Evolutionary conservation across 2,113 vertebrate genomes (phyloP).

Genomic region (Pogona vitticeps): DNA sequence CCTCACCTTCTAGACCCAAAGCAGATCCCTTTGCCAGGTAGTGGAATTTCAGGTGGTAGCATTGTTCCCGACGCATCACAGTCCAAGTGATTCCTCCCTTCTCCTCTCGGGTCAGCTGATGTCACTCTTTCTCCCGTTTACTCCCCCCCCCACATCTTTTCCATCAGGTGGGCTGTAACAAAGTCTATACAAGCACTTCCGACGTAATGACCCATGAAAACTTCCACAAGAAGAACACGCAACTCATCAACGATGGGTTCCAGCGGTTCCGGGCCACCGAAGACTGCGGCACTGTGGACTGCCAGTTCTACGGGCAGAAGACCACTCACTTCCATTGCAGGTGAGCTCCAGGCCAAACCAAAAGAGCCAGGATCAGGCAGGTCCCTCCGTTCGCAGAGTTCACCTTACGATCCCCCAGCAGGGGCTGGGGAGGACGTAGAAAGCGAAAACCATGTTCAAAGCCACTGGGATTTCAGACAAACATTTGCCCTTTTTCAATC

Average conservation of each 20-base stretch:
- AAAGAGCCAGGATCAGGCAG: background rate
- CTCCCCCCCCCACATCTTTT: background rate
- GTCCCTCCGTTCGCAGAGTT: background rate
- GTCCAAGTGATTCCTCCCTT: constrained; percentile 20
- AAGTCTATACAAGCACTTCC: constrained; percentile 98
- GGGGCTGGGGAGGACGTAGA: background rate
- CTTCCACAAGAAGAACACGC: constrained; percentile 99
- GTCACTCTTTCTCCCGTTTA: constrained; percentile 31
- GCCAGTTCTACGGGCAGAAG: constrained; percentile 98
- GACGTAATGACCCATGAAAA: constrained; percentile 99
- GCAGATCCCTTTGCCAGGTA: background rate
- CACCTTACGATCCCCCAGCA: background rate
- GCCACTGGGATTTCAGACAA: background rate
- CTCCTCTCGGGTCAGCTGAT: constrained; percentile 3
- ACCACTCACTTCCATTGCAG: constrained; percentile 99
- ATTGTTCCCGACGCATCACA: background rate
- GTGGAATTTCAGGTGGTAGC: background rate
- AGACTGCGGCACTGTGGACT: constrained; percentile 94
- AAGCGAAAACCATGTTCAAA: background rate
- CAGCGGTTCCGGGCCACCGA: constrained; percentile 98
- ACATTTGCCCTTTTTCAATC: background rate
- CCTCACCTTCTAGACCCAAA: background rate
- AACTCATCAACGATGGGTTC: constrained; percentile 98
- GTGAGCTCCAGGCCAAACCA: constrained; percentile 66
- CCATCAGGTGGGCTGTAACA: constrained; percentile 95